Evolutionary conservation across 2,888 invertebrate genomes (phyloP).

Genomic region (Eupithecia vulgata): DNA sequence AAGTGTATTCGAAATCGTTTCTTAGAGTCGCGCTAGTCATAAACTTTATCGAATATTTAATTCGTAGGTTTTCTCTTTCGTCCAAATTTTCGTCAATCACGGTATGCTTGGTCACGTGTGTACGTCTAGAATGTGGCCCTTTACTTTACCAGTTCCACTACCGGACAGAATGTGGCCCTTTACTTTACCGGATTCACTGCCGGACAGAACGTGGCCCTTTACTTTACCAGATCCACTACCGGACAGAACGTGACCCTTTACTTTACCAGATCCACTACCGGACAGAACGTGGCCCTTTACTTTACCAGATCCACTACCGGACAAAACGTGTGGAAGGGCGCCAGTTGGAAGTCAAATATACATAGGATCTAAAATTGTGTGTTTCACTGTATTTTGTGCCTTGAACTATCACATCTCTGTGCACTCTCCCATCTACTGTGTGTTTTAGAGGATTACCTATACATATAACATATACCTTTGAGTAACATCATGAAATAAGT

Average conservation of each 20-base stretch:
- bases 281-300: too few relatives aligned
- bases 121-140: background rate
- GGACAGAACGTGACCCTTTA: too few relatives aligned
- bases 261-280: too few relatives aligned
- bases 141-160: too few relatives aligned
- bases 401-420: background rate
- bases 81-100: background rate
- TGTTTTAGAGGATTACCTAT: background rate
- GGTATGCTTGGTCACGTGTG: background rate
- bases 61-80: background rate
- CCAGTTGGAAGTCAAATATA: too few relatives aligned
- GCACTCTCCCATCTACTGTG: background rate
- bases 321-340: too few relatives aligned
- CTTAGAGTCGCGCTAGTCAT: background rate
- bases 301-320: too few relatives aligned
- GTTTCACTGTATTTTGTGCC: slow-evolving; percentile 5
- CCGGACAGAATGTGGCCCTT: too few relatives aligned
- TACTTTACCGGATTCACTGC: too few relatives aligned
- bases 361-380: background rate
- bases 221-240: too few relatives aligned
- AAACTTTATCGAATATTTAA: background rate
- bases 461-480: background rate
- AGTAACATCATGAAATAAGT: background rate
- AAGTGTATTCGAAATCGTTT: background rate
- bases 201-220: too few relatives aligned